A percentile compares a stretch with the other conserved stretches of the same genome.
Evolutionary conservation across 2,113 vertebrate species (phyloP).

Genomic region (Sander lucioperca): DNA sequence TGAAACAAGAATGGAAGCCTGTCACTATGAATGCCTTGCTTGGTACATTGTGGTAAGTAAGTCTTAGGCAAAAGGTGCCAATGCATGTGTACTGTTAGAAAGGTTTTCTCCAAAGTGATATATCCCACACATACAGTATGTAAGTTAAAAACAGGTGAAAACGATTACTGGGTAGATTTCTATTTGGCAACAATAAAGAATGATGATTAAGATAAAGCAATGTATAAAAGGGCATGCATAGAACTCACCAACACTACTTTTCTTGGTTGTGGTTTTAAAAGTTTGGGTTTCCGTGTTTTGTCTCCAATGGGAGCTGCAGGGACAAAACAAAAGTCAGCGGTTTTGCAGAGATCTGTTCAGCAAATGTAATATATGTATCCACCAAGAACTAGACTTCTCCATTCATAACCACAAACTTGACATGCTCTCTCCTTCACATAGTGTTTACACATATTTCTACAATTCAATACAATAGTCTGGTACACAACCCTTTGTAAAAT

Average conservation of each 20-base stretch:
- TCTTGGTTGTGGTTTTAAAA: slow-evolving; percentile 91
- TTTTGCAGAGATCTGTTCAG: background rate
- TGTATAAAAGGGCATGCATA: background rate
- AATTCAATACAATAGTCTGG: too few species aligned
- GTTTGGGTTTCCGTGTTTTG: slow-evolving; percentile 89
- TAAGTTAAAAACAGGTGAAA: background rate
- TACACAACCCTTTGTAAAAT: background rate
- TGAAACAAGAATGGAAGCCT: background rate
- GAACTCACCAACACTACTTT: slow-evolving; percentile 92
- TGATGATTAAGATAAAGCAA: background rate
- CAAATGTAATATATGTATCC: slow-evolving; percentile 20
- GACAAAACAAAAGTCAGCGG: slow-evolving; percentile 31
- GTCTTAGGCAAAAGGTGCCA: background rate
- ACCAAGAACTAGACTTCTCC: background rate
- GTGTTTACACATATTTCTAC: background rate
- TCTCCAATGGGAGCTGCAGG: slow-evolving; percentile 87
- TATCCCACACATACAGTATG: background rate
- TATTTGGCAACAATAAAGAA: background rate
- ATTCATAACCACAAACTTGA: slow-evolving; percentile 13
- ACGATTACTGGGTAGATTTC: background rate
- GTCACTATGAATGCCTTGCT: background rate
- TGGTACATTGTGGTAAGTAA: background rate
- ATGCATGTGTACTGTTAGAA: background rate
- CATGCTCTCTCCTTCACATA: background rate
- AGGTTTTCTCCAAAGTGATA: background rate